Evolutionary conservation across 2,113 vertebrate genomes (phyloP).

Genomic region (Gymnocephalus cernua): DNA sequence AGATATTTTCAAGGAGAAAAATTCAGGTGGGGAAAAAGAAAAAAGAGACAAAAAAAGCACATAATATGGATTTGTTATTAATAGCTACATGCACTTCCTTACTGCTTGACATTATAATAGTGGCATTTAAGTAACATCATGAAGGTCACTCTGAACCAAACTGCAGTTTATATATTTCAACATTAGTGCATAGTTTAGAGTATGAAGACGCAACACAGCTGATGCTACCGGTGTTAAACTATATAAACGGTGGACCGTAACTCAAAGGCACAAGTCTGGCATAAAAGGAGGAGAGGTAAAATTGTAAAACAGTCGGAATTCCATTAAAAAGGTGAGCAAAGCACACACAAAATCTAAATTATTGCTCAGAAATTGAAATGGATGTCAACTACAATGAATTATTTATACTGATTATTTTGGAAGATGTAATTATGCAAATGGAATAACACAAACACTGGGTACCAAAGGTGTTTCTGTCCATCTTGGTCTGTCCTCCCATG

Average conservation of each 20-base stretch:
- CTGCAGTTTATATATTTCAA: neutral
- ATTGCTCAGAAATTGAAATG: constrained; percentile 46
- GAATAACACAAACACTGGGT: constrained; percentile 12
- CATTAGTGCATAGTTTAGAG: too few relatives aligned
- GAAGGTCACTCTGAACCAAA: constrained; percentile 39
- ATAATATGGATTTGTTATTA: constrained; percentile 6
- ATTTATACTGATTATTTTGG: constrained; percentile 43
- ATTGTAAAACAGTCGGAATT: constrained; percentile 55
- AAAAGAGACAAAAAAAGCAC: neutral
- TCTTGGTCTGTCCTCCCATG: constrained; percentile 5
- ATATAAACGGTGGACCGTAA: constrained; percentile 3
- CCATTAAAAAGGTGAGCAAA: constrained; percentile 48
- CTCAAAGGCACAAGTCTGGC: constrained; percentile 12
- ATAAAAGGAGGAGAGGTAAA: constrained; percentile 47
- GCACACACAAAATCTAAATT: constrained; percentile 47
- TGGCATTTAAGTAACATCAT: constrained; percentile 13
- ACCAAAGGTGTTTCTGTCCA: constrained; percentile 19
- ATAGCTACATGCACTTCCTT: neutral
- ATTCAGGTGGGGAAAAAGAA: neutral
- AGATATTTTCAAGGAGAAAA: neutral
- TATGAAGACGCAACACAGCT: neutral
- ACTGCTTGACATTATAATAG: constrained; percentile 1
- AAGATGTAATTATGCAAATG: constrained; percentile 26
- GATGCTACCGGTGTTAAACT: constrained; percentile 21
- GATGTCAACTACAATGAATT: constrained; percentile 54